Evolutionary conservation across 1,140 invertebrate species (phyloP), one percentile per base, ranked within the genome.

Genomic region (Drosophila carrolli): DNA sequence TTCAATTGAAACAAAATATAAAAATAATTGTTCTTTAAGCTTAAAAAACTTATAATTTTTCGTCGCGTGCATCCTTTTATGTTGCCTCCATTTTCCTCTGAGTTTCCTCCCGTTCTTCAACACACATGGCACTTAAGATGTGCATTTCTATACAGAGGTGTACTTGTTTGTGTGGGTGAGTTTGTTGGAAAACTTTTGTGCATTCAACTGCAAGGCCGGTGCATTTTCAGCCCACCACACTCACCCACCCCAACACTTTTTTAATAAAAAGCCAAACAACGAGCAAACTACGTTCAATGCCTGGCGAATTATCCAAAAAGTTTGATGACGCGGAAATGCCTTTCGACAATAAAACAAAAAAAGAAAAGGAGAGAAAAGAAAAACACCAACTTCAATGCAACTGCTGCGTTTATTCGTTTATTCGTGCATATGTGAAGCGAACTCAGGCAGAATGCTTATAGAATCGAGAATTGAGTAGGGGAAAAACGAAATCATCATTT

Each of bases 261-360:
- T 84, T 83, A 78, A 80, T 80, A 84, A 85, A 84, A 80, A 60
- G 61, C 68, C 74, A 80, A 80, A 59, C 60, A 75, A 43, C 47
- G 46, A 60, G 57, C 59, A 58, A 55, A 71, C 32, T 57, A 61
- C 51, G 63, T 65, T 81, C 74, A 73, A 70, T 84, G 62, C 67
- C 55, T 77, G 54, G 67, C 72, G 81, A 84, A 79, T 84, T 84
- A 75, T 80, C 63, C 60, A 50, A 65, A 85, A 85, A 85, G 74
- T 70, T 81, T 78, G 82, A 85, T 86, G 82, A 72, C 58, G 74
- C 56, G 81, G 74, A 85, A 85, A 75, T 78, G 74, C 78, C 60
- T 78, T 58, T 58, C 67, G 62, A 78, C 76, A 78, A 78, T 72
- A 59, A 59, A 65, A 48, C 54, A 56, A 27, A 32, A 46, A 40